Percentiles rank a stretch among this genome's conserved stretches.
Evolutionary conservation across 2,888 invertebrate species (phyloP).

Genomic region (Sphecodes monilicornis): DNA sequence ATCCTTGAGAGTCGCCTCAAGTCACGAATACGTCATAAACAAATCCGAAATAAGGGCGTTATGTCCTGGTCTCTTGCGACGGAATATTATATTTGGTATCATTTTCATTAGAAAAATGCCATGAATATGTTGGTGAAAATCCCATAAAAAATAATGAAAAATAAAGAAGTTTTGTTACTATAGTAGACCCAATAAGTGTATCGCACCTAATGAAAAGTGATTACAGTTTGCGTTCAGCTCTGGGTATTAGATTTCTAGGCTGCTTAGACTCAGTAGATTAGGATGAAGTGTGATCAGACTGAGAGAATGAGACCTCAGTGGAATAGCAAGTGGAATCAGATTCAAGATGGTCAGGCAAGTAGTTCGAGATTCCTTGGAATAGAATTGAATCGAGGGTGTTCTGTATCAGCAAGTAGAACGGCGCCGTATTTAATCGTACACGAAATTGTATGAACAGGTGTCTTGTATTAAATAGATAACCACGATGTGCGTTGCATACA

Average conservation of each 20-base stretch:
- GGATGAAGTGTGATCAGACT: neutral
- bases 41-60: too few relatives aligned
- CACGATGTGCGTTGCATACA: neutral
- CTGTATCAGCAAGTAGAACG: neutral
- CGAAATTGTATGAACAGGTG: neutral
- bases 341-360: neutral
- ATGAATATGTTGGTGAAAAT: too few relatives aligned
- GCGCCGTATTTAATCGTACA: neutral
- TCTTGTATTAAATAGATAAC: neutral
- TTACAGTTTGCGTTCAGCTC: neutral
- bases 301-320: neutral
- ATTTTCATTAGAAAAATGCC: too few relatives aligned
- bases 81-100: too few relatives aligned
- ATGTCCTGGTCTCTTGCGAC: too few relatives aligned
- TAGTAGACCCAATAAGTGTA: neutral
- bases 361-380: neutral
- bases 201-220: neutral
- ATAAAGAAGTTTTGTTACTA: too few relatives aligned
- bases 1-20: too few relatives aligned
- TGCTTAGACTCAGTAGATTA: neutral
- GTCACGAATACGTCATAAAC: too few relatives aligned
- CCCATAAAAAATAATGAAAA: too few relatives aligned
- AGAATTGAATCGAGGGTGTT: neutral
- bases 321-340: conserved; percentile 4
- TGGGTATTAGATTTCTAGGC: neutral